Percentiles rank a stretch among this genome's conserved stretches.
These are phyloP conservation scores for Aphelenchoides fujianensis DNA, from an alignment of 1,140 invertebrate species.

Conservation along the genomic window DNA sequence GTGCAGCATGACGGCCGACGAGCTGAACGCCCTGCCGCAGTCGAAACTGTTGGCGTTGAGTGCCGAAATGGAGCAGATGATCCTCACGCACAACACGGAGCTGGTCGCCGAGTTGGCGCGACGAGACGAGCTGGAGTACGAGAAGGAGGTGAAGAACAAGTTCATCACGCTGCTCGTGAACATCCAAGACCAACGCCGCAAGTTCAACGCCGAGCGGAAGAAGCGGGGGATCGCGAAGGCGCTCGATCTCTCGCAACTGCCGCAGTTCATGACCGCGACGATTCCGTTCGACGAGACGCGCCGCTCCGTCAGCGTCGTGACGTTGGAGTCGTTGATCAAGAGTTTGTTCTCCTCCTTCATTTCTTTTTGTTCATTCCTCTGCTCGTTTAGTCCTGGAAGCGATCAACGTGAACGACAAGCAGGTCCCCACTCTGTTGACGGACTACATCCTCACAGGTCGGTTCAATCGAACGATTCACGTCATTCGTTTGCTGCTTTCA, in stretches of 20 bases:
- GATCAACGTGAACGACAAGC: slow-evolving; percentile 96
- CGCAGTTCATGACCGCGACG: slow-evolving; percentile 50
- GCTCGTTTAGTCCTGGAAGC: slow-evolving; percentile 85
- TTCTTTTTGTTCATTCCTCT: not conserved
- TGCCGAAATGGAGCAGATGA: slow-evolving; percentile 61
- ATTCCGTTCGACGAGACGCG: slow-evolving; percentile 57
- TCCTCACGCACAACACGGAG: slow-evolving; percentile 55
- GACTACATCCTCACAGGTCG: slow-evolving; percentile 92
- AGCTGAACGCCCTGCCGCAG: slow-evolving; percentile 51
- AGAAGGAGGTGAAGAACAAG: slow-evolving; percentile 97
- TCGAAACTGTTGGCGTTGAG: slow-evolving; percentile 55
- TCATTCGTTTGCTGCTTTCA: slow-evolving; percentile 35
- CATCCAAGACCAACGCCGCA: slow-evolving; percentile 86
- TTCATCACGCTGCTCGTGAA: slow-evolving; percentile 93
- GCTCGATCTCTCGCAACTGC: slow-evolving; percentile 28
- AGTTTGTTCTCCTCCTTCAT: slow-evolving; percentile 30
- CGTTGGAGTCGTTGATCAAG: slow-evolving; percentile 58
- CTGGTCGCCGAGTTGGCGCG: slow-evolving; percentile 68
- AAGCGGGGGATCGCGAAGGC: slow-evolving; percentile 28
- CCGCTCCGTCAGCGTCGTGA: slow-evolving; percentile 39
- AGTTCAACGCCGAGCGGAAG: slow-evolving; percentile 46
- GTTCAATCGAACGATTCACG: not conserved
- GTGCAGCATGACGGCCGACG: slow-evolving; percentile 43
- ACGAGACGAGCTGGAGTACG: slow-evolving; percentile 89
- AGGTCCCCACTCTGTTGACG: slow-evolving; percentile 90